Evolutionary conservation across 2,888 invertebrate species (phyloP), one percentile per base, ranked within the genome.

Genomic region (Pogonocherus hispidulus): DNA sequence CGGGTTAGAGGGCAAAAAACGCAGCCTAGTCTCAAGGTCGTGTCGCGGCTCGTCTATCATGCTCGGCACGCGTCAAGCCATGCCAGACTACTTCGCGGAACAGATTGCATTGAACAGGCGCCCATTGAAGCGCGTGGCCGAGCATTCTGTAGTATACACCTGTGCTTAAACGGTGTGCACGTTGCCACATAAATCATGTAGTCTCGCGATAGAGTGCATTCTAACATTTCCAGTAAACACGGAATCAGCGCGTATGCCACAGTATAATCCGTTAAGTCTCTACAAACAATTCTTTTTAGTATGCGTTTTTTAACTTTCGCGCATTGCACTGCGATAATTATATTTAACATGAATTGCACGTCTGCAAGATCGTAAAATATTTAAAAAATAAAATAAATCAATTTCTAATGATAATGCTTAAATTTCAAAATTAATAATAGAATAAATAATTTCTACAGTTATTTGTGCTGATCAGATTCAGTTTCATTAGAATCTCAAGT

Each of bases 401-500:
- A 23, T 8, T 27, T 27, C 3, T 27, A 27, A 5, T 32, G 52
- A 16, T 52, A 52, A 52, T 11, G 8, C 23, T 11, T 32, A 32
- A 18, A n/a, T 51, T n/a, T 3, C 19, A 14, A 44, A 37, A 46
- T 57, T 44, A 27, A 16, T 16, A 5, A 16, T 23, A 5, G 46
- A 23, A 18, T 57, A 20, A 23, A 57, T 57, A 57, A 71, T 63
- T 71, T 60, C 54, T 63, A 60, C 59, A 47, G 55, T 69, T 57
- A 60, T 66, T 66, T 57, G 60, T 62, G 54, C 65, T 65, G 74
- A 78, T 76, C 82, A 80, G 82, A 83, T 84, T 84, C 83, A 82
- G 78, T 84, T 84, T 84, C 84, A 81, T 83, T 84, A 83, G 83
- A 83, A 82, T 80, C 76, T 78, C 83, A 84, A 85, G 85, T 85